Evolutionary conservation across 2,113 vertebrate species (phyloP).

Genomic region (Tonatia bakeri): DNA sequence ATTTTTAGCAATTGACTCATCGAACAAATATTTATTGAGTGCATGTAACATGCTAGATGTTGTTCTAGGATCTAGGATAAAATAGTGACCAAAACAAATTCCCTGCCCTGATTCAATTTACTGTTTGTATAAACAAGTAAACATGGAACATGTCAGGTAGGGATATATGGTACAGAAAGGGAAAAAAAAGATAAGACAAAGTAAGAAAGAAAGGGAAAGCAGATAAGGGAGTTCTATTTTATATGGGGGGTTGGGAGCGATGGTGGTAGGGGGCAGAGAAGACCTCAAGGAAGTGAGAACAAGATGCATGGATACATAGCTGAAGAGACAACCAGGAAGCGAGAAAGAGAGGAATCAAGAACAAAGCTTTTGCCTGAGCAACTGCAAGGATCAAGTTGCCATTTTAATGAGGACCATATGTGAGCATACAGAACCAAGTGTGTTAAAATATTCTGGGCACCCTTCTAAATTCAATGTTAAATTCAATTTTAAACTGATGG

Average conservation of each 20-base stretch:
- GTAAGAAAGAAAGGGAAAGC: neutral
- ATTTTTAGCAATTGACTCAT: neutral
- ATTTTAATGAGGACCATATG: conserved; percentile 16
- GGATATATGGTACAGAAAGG: neutral
- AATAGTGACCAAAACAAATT: neutral
- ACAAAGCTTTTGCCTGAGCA: conserved; percentile 4
- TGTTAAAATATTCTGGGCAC: neutral
- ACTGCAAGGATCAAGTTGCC: neutral
- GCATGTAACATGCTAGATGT: neutral
- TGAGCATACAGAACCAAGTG: neutral
- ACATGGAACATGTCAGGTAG: neutral
- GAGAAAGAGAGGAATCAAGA: neutral
- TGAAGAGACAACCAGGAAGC: neutral
- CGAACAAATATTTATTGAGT: neutral
- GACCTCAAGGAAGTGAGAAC: neutral
- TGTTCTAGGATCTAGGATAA: neutral
- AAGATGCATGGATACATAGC: neutral
- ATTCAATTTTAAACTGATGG: neutral
- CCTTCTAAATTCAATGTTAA: conserved; percentile 4
- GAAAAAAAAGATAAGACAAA: neutral
- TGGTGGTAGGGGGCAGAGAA: neutral
- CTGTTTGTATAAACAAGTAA: neutral
- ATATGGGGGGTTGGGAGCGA: neutral
- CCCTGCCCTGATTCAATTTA: neutral
- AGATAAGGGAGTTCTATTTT: neutral